These are phyloP conservation scores for Limosa lapponica DNA, from an alignment of 2,797 vertebrate genomes.

Conservation along the genomic window DNA sequence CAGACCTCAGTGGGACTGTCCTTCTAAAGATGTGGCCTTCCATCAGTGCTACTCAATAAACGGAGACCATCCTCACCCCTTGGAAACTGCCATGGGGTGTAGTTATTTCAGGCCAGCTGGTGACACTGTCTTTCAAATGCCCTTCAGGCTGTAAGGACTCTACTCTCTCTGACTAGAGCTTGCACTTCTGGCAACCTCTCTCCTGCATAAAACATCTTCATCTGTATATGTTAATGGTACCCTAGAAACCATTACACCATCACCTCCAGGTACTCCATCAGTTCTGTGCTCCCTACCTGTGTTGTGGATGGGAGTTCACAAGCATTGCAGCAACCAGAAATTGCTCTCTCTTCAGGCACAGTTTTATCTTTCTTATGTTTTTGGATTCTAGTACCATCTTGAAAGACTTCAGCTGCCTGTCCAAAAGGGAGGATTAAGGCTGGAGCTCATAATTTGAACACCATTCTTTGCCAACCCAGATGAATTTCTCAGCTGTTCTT, in stretches of 20 bases:
- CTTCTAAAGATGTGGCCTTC: background rate
- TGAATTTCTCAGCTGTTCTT: conserved; percentile 63
- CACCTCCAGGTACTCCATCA: background rate
- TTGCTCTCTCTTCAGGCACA: background rate
- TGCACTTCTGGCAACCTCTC: background rate
- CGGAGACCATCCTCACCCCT: background rate
- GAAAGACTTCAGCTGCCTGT: conserved; percentile 29
- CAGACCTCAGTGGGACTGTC: background rate
- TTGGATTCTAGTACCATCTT: conserved; percentile 10
- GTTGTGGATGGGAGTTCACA: background rate
- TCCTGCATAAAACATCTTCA: background rate
- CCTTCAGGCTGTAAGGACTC: background rate
- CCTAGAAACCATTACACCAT: background rate
- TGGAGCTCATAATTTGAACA: conserved; percentile 27
- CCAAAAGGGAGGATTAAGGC: conserved; percentile 34
- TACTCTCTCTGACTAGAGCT: background rate
- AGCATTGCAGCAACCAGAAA: background rate
- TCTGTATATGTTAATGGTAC: background rate
- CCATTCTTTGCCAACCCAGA: conserved; percentile 10
- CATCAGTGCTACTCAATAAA: background rate
- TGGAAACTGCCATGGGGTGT: background rate
- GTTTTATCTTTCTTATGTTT: conserved; percentile 21
- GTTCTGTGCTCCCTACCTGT: background rate
- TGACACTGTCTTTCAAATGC: background rate
- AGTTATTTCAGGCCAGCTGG: background rate